phyloP scores from a whole-genome alignment of 2,888 invertebrate genomes.

The Caenorhabditis sp. region DNA sequence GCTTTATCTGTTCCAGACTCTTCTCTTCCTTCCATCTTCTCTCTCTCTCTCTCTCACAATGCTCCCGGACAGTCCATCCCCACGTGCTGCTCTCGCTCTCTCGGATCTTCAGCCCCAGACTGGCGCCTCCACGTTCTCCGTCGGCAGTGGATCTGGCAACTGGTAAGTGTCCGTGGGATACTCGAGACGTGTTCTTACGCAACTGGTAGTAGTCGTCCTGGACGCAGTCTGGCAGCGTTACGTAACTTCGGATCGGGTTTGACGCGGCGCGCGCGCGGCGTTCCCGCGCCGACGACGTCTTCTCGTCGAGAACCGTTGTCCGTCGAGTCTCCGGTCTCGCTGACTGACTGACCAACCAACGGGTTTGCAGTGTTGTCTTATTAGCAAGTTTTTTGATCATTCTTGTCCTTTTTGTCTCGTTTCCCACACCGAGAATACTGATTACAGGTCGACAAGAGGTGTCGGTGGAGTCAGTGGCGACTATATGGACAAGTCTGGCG shows the following conservation, averaged over 20 bases:
- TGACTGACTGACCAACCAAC: constrained; percentile 1
- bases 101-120: constrained; percentile 81
- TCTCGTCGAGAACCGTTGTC: neutral
- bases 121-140: constrained; percentile 72
- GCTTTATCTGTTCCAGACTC: constrained; percentile 22
- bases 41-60: constrained; percentile 56
- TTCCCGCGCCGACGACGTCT: constrained; percentile 5
- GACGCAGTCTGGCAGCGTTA: constrained; percentile 58
- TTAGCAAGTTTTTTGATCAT: constrained; percentile 43
- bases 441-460: constrained; percentile 76
- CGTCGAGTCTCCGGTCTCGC: constrained; percentile 1
- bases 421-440: constrained; percentile 12
- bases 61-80: constrained; percentile 82
- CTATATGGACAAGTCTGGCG: constrained; percentile 70
- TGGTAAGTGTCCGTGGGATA: constrained; percentile 65
- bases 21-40: constrained; percentile 3
- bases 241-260: constrained; percentile 73
- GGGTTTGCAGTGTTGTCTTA: constrained; percentile 17
- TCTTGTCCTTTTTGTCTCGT: neutral
- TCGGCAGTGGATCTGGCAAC: constrained; percentile 75
- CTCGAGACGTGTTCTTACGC: constrained; percentile 39
- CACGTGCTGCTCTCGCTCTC: constrained; percentile 82
- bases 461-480: constrained; percentile 79
- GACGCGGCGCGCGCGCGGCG: constrained; percentile 22
- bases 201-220: constrained; percentile 31